Conservation (phyloP, 2,797 vertebrate genomes). For the Sebastes vulpes region DNA sequence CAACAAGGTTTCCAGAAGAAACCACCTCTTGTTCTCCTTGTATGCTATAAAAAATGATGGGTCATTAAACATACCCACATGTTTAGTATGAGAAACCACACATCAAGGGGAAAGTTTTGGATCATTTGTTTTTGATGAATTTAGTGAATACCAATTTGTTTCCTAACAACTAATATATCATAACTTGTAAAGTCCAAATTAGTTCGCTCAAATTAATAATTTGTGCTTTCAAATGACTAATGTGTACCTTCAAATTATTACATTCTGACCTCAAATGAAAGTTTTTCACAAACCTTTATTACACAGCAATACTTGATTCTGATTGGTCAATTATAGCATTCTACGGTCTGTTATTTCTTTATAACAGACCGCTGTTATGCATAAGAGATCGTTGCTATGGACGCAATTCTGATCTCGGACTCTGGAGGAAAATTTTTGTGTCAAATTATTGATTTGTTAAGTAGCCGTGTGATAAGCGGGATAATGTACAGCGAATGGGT, state of each 20-base stretch:
- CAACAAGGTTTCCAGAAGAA: background rate
- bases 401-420: too few relatives aligned
- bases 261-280: background rate
- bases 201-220: background rate
- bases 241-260: background rate
- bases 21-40: background rate
- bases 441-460: too few relatives aligned
- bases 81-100: background rate
- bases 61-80: background rate
- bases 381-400: too few relatives aligned
- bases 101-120: background rate
- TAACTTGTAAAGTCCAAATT: background rate
- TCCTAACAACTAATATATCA: background rate
- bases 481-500: too few relatives aligned
- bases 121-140: background rate
- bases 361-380: too few relatives aligned
- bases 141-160: background rate
- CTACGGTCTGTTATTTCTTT: too few relatives aligned
- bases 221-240: background rate
- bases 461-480: too few relatives aligned
- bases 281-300: background rate
- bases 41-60: background rate
- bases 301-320: too few relatives aligned
- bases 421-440: too few relatives aligned
- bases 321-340: too few relatives aligned